Evolutionary conservation across 2,888 invertebrate genomes (phyloP), one percentile per base, ranked within the genome.

Genomic region (Andrena bucephala): DNA sequence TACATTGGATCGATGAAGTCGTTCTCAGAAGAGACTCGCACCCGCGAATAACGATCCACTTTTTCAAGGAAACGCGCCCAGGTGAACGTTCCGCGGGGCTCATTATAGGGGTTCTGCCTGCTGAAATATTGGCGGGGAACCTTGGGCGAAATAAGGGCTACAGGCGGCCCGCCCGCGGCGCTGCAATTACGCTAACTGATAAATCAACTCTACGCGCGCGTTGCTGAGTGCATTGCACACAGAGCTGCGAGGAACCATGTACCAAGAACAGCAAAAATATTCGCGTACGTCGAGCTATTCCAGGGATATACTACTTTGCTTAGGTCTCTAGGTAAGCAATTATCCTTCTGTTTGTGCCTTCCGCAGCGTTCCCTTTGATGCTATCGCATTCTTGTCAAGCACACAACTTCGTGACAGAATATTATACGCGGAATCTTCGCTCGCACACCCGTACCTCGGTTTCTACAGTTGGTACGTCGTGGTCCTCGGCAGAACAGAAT

Each of bases 21-120:
- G 63, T 70, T 76, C 57, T 57, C 7, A 57, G 48, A 59, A 65
- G 57, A 33, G 29, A 65, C 57, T 63, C 63, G 29, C 69, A 54
- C 65, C 71, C 48, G 57, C 54, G 76, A 71, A 65, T 71, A 77
- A 77, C 65, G 76, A 77, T 77, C 76, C 42, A 71, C 70, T 70
- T 69, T 69, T 76, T 60, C 71, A 71, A 65, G 16, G 42, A 50
- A 27, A 48, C 75, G 52, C 57, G 24, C 57, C 57, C 66, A 29
- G 73, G 60, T 52, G 69, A 75, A 69, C 69, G 62, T 20, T 31
- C 57, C 42, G 24, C 20, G 20, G 6, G 33, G 10, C 27, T 52
- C 63, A 36, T 75, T 69, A 75, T 20, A 27, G 5, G 27, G 36
- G 31, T 36, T 10, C n/a, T 8, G 36, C 31, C 31, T 33, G 13